phyloP scores from a whole-genome alignment of 2,113 vertebrate genomes.

The Pseudorectes ferrugineus region DNA sequence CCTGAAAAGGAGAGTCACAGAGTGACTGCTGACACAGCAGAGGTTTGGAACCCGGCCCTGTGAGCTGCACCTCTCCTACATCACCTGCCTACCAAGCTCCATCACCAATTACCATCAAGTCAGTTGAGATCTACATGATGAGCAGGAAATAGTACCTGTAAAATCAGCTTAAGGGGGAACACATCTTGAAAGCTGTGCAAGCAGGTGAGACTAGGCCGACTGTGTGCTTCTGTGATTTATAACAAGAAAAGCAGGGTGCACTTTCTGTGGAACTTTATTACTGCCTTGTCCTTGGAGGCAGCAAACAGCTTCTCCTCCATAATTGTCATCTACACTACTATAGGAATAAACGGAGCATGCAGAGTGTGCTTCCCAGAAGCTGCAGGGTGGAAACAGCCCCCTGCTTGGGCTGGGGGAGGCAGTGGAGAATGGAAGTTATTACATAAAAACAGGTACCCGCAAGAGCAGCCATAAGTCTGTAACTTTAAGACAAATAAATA shows the following conservation, averaged over 20 bases:
- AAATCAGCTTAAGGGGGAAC: background rate
- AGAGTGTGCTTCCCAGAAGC: background rate
- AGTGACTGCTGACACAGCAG: background rate
- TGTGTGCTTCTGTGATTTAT: background rate
- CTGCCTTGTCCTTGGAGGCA: background rate
- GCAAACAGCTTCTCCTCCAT: background rate
- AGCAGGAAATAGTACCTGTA: background rate
- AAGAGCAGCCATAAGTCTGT: background rate
- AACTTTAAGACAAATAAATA: constrained; percentile 19
- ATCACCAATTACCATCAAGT: background rate
- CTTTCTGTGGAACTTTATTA: constrained; percentile 17
- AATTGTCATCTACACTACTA: background rate
- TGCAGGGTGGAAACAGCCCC: background rate
- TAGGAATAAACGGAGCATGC: background rate
- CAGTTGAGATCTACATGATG: background rate
- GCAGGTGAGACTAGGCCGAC: background rate
- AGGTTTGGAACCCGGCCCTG: background rate
- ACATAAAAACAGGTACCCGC: background rate
- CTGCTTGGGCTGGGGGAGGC: background rate
- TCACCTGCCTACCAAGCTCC: background rate
- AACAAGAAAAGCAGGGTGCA: background rate
- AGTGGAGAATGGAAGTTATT: background rate
- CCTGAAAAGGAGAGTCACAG: background rate
- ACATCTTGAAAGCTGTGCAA: background rate
- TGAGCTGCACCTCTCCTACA: background rate